Evolutionary conservation across 2,797 vertebrate genomes (phyloP), one percentile per base, ranked within the genome.

Genomic region (Anguilla megastoma): DNA sequence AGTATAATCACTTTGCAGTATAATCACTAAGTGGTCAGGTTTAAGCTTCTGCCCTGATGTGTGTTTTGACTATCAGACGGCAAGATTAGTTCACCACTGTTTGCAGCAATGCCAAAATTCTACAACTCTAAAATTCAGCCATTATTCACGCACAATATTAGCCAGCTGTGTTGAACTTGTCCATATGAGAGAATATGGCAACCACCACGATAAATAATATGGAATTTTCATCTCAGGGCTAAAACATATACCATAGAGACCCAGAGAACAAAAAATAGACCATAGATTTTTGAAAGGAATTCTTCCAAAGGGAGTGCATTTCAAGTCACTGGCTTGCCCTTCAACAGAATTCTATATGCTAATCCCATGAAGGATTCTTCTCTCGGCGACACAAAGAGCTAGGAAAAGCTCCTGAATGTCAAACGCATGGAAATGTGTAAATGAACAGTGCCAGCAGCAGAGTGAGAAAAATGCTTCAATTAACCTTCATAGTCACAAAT

Each of bases 161-260:
- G 45, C 84, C 85, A 80, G 85, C 88, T 80, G 71, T 16, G n/a
- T 6, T 45, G 41, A 45, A 45, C 41, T 45, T 54, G 84, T 56
- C 74, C 56, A 83, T 54, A 88, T 86, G 85, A 86, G 50, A 85
- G 41, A 54, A 84, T 86, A 69, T 82, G 74, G 85, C 30, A 71
- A 82, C 74, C 50, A 76, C 41, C 71, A 86, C 71, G 83, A 69
- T 86, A 86, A 54, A 88, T 89, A 27, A 89, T 85, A 89, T 24
- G 27, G 82, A 86, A 69, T 21, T 84, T 58, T 86, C 69, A 83
- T 30, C 60, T 84, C 45, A 18, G 30, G 76, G 76, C 85, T 63
- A 89, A 89, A 86, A 86, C 63, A 80, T 63, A 79, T 30, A 88
- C 85, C 21, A 66, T 48, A 33, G 88, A 86, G 84, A 69, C 30